Evolutionary conservation across 2,113 vertebrate genomes (phyloP).

Genomic region (Camelus bactrianus): DNA sequence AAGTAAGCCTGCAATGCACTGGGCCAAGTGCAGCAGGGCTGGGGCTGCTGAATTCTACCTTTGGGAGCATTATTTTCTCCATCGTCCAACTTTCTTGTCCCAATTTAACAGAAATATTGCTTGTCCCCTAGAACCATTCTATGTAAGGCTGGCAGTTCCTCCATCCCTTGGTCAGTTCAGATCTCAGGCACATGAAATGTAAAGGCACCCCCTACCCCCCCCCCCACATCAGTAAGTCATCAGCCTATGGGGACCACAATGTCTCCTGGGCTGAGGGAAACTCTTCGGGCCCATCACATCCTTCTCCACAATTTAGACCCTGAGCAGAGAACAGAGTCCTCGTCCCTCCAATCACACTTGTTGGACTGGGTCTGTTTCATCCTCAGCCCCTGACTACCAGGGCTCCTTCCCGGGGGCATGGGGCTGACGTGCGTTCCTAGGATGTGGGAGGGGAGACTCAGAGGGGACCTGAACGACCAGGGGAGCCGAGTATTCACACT

Average conservation of each 20-base stretch:
- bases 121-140: background rate
- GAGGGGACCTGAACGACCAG: background rate
- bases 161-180: background rate
- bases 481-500: background rate
- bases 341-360: too few species aligned
- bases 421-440: background rate
- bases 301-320: background rate
- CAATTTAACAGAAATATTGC: fast-evolving
- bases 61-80: background rate
- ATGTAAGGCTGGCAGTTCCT: background rate
- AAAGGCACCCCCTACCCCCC: background rate
- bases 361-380: background rate
- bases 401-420: background rate
- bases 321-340: background rate
- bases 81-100: background rate
- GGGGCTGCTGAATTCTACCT: background rate
- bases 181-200: background rate
- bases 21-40: background rate
- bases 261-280: background rate
- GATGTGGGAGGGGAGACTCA: background rate
- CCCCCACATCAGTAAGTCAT: fast-evolving
- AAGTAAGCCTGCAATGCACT: background rate
- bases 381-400: background rate
- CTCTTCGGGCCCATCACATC: background rate
- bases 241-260: background rate